Evolutionary conservation across 2,797 vertebrate species (phyloP).

Genomic region (Ceryle rudis): DNA sequence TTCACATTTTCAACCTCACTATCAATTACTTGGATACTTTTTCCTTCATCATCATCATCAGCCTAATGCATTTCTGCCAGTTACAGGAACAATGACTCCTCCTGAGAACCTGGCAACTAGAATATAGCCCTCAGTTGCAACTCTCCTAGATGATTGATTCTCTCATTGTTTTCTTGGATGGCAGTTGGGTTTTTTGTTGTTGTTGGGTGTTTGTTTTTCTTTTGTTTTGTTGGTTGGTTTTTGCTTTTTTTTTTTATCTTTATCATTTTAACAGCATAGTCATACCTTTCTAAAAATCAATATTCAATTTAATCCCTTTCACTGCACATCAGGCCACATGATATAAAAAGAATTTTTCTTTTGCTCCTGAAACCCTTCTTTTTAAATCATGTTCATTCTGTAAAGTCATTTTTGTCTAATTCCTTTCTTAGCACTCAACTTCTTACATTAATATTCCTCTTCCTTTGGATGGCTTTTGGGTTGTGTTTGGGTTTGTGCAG

Average conservation of each 20-base stretch:
- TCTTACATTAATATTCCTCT: background rate
- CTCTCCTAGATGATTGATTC: conserved; percentile 1
- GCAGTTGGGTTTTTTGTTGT: background rate
- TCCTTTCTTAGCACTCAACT: background rate
- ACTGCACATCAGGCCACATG: conserved; percentile 26
- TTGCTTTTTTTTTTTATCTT: background rate
- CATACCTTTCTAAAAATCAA: conserved; percentile 70
- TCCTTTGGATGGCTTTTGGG: rapidly evolving
- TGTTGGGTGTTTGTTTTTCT: background rate
- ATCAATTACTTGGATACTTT: conserved; percentile 33
- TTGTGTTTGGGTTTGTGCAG: background rate
- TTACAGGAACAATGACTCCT: background rate
- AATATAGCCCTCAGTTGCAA: background rate
- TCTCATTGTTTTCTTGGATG: conserved; percentile 14
- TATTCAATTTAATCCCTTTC: conserved; percentile 69
- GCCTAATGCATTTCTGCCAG: background rate
- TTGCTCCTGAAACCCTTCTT: background rate
- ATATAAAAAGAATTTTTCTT: conserved; percentile 59
- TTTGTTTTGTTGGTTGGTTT: background rate
- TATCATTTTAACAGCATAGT: conserved; percentile 58
- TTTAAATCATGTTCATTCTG: conserved; percentile 6
- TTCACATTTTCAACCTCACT: conserved; percentile 9
- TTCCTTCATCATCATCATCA: background rate
- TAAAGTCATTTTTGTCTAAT: background rate
- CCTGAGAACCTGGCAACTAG: background rate